These are phyloP conservation scores for Triops cancriformis DNA, from an alignment of 1,140 invertebrate genomes.

Conservation along the genomic window DNA sequence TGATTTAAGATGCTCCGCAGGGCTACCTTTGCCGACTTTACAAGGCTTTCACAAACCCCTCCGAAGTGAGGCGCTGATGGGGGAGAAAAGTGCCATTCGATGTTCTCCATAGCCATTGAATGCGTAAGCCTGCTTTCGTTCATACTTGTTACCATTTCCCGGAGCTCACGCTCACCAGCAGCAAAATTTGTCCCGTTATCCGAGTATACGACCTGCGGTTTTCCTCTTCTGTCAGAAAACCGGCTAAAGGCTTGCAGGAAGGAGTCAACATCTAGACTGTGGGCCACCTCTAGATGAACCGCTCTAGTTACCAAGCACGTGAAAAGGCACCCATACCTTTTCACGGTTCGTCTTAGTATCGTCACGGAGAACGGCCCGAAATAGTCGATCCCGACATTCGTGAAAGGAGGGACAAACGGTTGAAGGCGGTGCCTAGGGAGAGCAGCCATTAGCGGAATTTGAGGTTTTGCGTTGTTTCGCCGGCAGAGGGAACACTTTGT, in stretches of 20 bases:
- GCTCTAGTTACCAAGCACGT: conserved; percentile 33
- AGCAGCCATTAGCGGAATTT: conserved; percentile 25
- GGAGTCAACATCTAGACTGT: conserved; percentile 31
- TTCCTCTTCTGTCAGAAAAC: conserved; percentile 34
- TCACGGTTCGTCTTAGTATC: conserved; percentile 29
- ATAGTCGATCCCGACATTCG: conserved; percentile 31
- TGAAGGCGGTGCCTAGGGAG: conserved; percentile 29
- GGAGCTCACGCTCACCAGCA: too few species aligned
- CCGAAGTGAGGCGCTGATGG: conserved; percentile 31
- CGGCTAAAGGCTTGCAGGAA: conserved; percentile 34
- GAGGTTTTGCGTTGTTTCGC: not conserved
- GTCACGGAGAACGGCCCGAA: conserved; percentile 32
- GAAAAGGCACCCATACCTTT: conserved; percentile 31
- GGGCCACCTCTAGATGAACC: conserved; percentile 34
- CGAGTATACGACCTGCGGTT: conserved; percentile 30
- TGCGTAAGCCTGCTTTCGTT: conserved; percentile 24
- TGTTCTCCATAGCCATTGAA: conserved; percentile 25
- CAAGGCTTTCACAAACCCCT: conserved; percentile 33
- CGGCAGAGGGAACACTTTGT: conserved; percentile 27
- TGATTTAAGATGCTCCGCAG: too few species aligned
- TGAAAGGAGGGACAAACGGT: conserved; percentile 27
- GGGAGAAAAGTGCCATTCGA: conserved; percentile 33
- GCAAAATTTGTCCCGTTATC: conserved; percentile 38
- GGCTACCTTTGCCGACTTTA: conserved; percentile 30
- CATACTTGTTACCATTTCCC: conserved; percentile 30